Conservation (phyloP, 1,140 invertebrate genomes). For the Aricia agestis region DNA sequence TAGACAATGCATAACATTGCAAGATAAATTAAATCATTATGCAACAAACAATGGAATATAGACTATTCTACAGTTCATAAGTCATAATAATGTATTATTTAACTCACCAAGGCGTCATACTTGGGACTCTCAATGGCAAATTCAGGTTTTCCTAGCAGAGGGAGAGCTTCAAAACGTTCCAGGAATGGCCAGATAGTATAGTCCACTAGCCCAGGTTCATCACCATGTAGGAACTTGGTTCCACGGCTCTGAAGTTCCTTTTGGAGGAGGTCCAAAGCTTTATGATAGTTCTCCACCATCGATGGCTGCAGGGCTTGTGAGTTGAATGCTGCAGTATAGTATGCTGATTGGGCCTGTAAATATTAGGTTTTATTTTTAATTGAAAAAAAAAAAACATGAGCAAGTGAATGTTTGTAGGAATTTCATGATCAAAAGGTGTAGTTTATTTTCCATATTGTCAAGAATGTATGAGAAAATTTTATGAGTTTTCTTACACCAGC, state of each 20-base stretch:
- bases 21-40: no score
- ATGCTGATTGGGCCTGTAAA: slow-evolving; percentile 59
- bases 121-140: slow-evolving; percentile 72
- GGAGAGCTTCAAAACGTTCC: slow-evolving; percentile 81
- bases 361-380: neutral
- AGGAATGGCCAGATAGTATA: slow-evolving; percentile 94
- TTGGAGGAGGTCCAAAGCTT: slow-evolving; percentile 81
- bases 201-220: slow-evolving; percentile 85
- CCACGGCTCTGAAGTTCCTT: slow-evolving; percentile 80
- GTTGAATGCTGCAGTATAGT: slow-evolving; percentile 63
- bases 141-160: slow-evolving; percentile 76
- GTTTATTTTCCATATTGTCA: no score
- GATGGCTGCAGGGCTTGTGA: slow-evolving; percentile 42
- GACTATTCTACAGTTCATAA: no score
- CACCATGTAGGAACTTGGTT: slow-evolving; percentile 82
- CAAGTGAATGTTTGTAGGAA: no score
- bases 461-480: no score
- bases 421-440: no score
- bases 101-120: slow-evolving; percentile 56
- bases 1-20: no score
- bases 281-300: slow-evolving; percentile 50
- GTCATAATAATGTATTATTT: neutral
- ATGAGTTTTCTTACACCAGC: slow-evolving; percentile 42
- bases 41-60: no score
- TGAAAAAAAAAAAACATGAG: neutral